phyloP scores from a whole-genome alignment of 2,888 invertebrate species.

The Drosophila testacea region DNA sequence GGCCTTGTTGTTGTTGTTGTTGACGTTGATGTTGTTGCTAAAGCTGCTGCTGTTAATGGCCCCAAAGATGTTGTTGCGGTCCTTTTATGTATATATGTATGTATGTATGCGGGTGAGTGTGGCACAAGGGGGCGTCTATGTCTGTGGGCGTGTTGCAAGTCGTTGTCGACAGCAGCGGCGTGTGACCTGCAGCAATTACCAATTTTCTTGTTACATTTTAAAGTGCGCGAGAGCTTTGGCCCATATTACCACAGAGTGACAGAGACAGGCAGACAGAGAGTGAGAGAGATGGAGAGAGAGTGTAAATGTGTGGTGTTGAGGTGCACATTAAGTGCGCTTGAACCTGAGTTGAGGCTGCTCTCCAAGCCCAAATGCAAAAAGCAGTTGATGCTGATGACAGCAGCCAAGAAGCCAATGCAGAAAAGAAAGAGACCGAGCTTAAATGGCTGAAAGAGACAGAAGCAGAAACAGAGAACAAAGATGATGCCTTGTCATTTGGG shows the following conservation, averaged over 20 bases:
- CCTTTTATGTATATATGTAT: slow-evolving; percentile 22
- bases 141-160: slow-evolving; percentile 43
- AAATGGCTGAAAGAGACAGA: background rate
- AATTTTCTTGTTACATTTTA: slow-evolving; percentile 74
- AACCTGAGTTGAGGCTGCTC: slow-evolving; percentile 45
- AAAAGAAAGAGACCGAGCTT: background rate
- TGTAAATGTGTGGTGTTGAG: slow-evolving; percentile 27
- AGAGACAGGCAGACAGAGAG: slow-evolving; percentile 6
- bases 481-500: slow-evolving; percentile 16
- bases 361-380: slow-evolving; percentile 58
- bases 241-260: slow-evolving; percentile 23
- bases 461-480: slow-evolving; percentile 1
- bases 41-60: slow-evolving; percentile 48
- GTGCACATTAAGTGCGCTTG: slow-evolving; percentile 69
- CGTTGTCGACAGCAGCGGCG: slow-evolving; percentile 55
- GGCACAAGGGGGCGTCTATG: slow-evolving; percentile 24
- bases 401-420: slow-evolving; percentile 37
- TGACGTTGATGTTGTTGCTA: slow-evolving; percentile 33
- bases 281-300: background rate
- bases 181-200: slow-evolving; percentile 77
- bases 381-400: slow-evolving; percentile 55
- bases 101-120: slow-evolving; percentile 22
- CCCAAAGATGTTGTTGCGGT: slow-evolving; percentile 70
- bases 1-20: slow-evolving; percentile 18
- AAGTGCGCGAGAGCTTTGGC: slow-evolving; percentile 49